These are phyloP conservation scores for Microplitis mediator DNA, from an alignment of 1,140 invertebrate genomes.

Conservation along the genomic window DNA sequence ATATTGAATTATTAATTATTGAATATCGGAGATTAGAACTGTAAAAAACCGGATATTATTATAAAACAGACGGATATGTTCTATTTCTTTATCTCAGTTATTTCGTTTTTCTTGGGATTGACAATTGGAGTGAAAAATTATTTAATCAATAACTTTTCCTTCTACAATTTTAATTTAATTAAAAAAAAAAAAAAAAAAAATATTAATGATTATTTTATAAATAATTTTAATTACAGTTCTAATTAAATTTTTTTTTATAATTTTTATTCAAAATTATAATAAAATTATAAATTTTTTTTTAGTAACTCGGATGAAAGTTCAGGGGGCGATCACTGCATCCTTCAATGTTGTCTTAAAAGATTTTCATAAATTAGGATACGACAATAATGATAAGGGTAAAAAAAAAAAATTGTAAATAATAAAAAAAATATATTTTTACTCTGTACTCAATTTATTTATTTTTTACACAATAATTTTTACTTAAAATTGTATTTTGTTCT, in stretches of 20 bases:
- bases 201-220: too few relatives aligned
- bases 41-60: too few relatives aligned
- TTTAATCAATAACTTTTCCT: too few relatives aligned
- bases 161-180: not conserved
- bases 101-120: too few relatives aligned
- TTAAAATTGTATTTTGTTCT: not conserved
- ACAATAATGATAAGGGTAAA: conserved; percentile 56
- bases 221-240: too few relatives aligned
- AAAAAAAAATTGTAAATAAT: conserved; percentile 27
- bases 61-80: too few relatives aligned
- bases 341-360: conserved; percentile 76
- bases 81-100: too few relatives aligned
- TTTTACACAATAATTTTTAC: not conserved
- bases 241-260: not conserved
- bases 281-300: conserved; percentile 50
- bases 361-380: conserved; percentile 71
- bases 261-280: conserved; percentile 12
- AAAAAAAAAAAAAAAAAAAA: too few relatives aligned
- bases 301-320: conserved; percentile 75
- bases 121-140: too few relatives aligned
- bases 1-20: conserved; percentile 28
- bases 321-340: conserved; percentile 69
- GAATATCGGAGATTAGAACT: not conserved
- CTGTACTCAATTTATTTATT: not conserved
- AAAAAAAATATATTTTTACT: not conserved